phyloP scores from a whole-genome alignment of 2,113 vertebrate genomes.

The Microcebus lehilahytsara region DNA sequence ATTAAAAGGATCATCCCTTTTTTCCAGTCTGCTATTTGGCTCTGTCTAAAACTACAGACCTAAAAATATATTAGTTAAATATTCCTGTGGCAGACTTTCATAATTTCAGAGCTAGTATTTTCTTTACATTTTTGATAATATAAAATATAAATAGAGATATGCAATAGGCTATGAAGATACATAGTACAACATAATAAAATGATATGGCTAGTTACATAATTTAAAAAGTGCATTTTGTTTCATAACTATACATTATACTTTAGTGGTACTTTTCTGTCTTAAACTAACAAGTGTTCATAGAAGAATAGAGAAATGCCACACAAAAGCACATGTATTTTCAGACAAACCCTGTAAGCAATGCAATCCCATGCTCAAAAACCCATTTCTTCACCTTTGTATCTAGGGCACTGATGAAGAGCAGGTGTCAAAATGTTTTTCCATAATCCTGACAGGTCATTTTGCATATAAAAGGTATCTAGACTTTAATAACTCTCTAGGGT shows the following conservation, averaged over 20 bases:
- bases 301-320: neutral
- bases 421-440: constrained; percentile 37
- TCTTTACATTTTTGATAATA: neutral
- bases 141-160: neutral
- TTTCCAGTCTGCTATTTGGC: neutral
- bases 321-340: neutral
- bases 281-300: neutral
- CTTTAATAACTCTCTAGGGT: neutral
- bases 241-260: neutral
- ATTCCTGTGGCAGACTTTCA: neutral
- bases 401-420: neutral
- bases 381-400: constrained; percentile 14
- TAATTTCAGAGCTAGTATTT: neutral
- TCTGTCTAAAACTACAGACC: neutral
- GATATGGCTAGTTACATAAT: neutral
- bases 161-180: neutral
- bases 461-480: constrained; percentile 54
- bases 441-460: constrained; percentile 61
- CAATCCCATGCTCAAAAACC: neutral
- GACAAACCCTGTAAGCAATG: constrained; percentile 43
- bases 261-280: neutral
- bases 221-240: neutral
- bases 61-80: neutral
- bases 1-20: neutral
- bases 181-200: neutral